A percentile compares a stretch with the other conserved stretches of the same genome.
These are phyloP conservation scores for Lycia hirtaria DNA, from an alignment of 2,888 invertebrate genomes.

Conservation along the genomic window DNA sequence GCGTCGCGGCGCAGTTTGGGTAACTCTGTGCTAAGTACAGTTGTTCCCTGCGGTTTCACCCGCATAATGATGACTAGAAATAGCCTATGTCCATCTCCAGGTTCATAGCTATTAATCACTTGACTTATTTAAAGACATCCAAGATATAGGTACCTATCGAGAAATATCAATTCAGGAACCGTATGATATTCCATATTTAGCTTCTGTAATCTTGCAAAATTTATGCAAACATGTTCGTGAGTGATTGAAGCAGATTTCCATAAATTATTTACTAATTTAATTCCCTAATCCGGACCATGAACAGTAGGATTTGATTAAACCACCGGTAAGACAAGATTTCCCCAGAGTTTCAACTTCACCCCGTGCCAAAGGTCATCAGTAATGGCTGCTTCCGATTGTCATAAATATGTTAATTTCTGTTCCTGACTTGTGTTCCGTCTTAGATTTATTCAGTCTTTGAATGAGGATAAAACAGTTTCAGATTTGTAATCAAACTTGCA, in stretches of 20 bases:
- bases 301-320: conserved; percentile 17
- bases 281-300: neutral
- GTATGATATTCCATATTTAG: too few species aligned
- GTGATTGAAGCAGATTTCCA: neutral
- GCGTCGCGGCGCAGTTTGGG: too few species aligned
- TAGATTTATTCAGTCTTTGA: neutral
- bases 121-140: too few species aligned
- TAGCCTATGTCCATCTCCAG: too few species aligned
- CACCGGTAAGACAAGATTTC: conserved; percentile 19
- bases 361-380: conserved; percentile 4
- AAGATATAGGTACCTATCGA: too few species aligned
- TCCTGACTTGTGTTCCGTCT: neutral
- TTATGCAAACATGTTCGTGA: neutral
- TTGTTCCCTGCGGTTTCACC: too few species aligned
- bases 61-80: too few species aligned
- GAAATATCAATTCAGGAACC: too few species aligned
- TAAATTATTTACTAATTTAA: neutral
- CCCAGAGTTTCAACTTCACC: conserved; percentile 11
- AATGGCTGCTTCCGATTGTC: conserved; percentile 10
- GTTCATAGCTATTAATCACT: too few species aligned
- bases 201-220: neutral
- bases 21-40: too few species aligned
- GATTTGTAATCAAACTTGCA: neutral
- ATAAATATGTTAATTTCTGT: conserved; percentile 24
- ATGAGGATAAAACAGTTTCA: neutral